Evolutionary conservation across 2,113 vertebrate species (phyloP), one percentile per base, ranked within the genome.

Genomic region (Tapirus terrestris): DNA sequence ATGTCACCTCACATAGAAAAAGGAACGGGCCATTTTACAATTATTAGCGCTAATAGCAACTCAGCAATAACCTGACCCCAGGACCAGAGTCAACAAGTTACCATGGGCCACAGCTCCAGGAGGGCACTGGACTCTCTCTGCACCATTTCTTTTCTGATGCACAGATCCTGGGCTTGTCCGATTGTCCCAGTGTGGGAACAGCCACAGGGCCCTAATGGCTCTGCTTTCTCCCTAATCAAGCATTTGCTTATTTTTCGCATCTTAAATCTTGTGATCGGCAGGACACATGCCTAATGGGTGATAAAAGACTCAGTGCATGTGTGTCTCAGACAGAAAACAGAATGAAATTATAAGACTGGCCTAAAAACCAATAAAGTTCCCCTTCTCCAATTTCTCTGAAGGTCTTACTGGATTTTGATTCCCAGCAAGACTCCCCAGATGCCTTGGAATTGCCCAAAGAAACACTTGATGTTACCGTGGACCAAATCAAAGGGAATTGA

Each of bases 401-500:
- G 96, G 96, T 97, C 97, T 98, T 98, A 96, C 95, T 97, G 87
- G 98, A 98, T 97, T 97, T 98, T 97, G 96, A 98, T 98, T 98
- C 97, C 97, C 98, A 98, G 81, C 96, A 96, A 98, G 95, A 29
- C 97, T 98, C 89, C 96, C 98, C 80, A 96, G 97, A 98, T 97
- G 96, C 98, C 93, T 98, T 0, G 53, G 92, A 98, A 97, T 97
- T 98, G 97, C 98, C 98, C 98, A 76, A 90, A 98, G 98, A 98
- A 99, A 98, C 86, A 98, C 81, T 98, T 98, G 98, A 97, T 98
- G 98, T 98, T 99, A 99, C 98, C 98, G 94, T 97, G 98, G 98
- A 99, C 98, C 98, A 99, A 99, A 99, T 99, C 99, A 99, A 99
- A 99, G 99, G 98, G 99, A 99, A 99, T 99, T 99, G 99, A 99